phyloP scores from a whole-genome alignment of 2,888 invertebrate genomes.

The Coelopa pilipes region DNA sequence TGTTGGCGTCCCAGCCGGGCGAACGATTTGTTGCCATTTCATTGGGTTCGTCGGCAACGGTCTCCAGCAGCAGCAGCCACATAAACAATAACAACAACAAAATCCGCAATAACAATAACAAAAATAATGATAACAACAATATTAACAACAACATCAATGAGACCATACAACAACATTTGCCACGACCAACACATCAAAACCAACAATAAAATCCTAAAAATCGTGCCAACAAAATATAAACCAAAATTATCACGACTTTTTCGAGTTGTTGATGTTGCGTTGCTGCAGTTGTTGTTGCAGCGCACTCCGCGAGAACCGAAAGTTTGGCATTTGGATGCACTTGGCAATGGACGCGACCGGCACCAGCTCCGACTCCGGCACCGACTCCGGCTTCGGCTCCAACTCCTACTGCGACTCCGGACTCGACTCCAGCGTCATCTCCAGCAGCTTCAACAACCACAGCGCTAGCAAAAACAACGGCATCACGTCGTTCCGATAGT shows the following conservation, averaged over 20 bases:
- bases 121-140: background rate
- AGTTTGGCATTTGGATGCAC: background rate
- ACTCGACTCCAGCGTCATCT: background rate
- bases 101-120: background rate
- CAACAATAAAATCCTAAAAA: constrained; percentile 39
- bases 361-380: background rate
- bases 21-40: constrained; percentile 35
- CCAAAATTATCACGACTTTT: constrained; percentile 61
- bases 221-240: constrained; percentile 61
- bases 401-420: no score
- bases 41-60: constrained; percentile 12
- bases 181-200: no score
- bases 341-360: background rate
- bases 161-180: background rate
- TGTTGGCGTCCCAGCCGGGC: constrained; percentile 9
- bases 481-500: background rate
- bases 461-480: background rate
- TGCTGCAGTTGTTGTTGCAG: background rate
- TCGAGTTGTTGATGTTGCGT: constrained; percentile 12
- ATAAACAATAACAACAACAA: background rate
- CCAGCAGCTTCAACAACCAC: background rate
- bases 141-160: constrained; percentile 12
- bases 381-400: background rate
- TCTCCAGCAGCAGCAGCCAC: background rate
- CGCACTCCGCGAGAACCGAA: background rate